Evolutionary conservation across 2,113 vertebrate species (phyloP).

Genomic region (Isurus oxyrinchus): DNA sequence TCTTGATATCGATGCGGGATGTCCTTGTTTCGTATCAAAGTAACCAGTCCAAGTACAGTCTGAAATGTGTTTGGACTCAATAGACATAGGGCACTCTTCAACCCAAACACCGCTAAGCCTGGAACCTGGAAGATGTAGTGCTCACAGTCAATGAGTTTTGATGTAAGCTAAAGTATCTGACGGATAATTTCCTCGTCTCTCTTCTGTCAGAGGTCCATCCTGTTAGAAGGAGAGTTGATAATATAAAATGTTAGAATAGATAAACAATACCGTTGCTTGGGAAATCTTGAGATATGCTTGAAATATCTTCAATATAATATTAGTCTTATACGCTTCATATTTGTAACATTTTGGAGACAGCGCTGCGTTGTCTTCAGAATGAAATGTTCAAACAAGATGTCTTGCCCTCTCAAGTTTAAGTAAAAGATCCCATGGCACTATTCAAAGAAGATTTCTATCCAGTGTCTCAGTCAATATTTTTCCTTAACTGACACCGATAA

Average conservation of each 20-base stretch:
- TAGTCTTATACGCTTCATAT: neutral
- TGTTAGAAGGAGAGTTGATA: neutral
- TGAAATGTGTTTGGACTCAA: slow-evolving; percentile 7
- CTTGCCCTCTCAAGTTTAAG: neutral
- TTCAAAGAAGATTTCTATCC: neutral
- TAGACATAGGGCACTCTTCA: slow-evolving; percentile 21
- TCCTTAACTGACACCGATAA: neutral
- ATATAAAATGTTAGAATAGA: neutral
- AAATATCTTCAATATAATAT: neutral
- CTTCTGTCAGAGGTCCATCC: slow-evolving; percentile 31
- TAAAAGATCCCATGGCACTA: neutral
- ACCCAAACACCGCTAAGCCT: neutral
- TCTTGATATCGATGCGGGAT: neutral
- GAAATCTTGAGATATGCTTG: neutral
- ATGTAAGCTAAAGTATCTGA: neutral
- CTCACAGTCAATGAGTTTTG: neutral
- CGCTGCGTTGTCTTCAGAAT: neutral
- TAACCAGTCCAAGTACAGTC: neutral
- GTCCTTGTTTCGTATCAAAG: neutral
- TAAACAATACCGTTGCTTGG: neutral
- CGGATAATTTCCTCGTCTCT: slow-evolving; percentile 3
- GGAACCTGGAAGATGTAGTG: slow-evolving; percentile 20
- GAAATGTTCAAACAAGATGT: neutral
- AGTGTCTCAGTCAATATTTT: neutral
- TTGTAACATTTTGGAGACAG: neutral